Percentiles rank a stretch among this genome's conserved stretches.
Evolutionary conservation across 1,140 invertebrate genomes (phyloP).

Genomic region (Scaptomyza montana): DNA sequence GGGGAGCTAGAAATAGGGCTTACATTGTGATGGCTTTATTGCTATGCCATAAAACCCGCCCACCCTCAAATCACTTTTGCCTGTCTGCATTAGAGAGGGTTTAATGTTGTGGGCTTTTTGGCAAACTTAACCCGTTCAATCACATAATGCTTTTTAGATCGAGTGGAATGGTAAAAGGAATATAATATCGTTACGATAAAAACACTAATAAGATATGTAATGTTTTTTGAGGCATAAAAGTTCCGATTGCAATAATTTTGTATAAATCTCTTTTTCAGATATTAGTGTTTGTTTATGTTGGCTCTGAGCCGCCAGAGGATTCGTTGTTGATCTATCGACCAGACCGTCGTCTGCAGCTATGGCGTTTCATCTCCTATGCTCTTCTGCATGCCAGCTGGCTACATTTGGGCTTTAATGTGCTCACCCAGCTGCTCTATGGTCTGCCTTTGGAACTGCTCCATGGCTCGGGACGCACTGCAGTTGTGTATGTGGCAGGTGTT

Average conservation of each 20-base stretch:
- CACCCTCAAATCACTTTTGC: background rate
- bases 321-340: constrained; percentile 97
- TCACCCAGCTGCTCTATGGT: constrained; percentile 95
- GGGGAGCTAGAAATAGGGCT: constrained; percentile 37
- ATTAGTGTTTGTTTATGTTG: constrained; percentile 95
- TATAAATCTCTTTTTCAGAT: constrained; percentile 87
- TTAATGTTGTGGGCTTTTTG: too few relatives aligned
- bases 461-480: constrained; percentile 92
- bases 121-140: background rate
- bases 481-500: constrained; percentile 97
- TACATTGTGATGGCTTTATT: constrained; percentile 72
- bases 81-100: too few relatives aligned
- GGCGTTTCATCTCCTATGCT: constrained; percentile 97
- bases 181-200: too few relatives aligned
- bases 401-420: constrained; percentile 96
- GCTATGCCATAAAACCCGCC: background rate
- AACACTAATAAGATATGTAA: too few relatives aligned
- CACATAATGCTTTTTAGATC: background rate
- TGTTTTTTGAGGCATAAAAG: too few relatives aligned
- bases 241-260: too few relatives aligned
- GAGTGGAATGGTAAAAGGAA: background rate
- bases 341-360: constrained; percentile 94
- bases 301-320: constrained; percentile 90
- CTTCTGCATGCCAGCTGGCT: constrained; percentile 98
- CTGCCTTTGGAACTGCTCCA: constrained; percentile 98